Evolutionary conservation across 2,113 vertebrate species (phyloP), one percentile per base, ranked within the genome.

Genomic region (Sporophila hypoxantha): DNA sequence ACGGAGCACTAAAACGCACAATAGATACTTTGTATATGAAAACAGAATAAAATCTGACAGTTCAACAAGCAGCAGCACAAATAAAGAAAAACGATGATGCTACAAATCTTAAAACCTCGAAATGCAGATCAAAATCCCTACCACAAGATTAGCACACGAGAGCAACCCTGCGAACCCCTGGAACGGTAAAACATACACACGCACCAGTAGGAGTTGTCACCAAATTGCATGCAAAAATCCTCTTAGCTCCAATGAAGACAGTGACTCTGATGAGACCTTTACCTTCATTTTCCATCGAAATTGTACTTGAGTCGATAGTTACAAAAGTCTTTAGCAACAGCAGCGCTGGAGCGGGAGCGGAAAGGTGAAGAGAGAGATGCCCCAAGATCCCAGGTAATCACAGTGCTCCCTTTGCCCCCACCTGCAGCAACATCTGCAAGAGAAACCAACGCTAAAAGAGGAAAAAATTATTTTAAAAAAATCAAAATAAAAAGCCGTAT

Each of bases 271-370:
- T 46, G 92, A 93, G 88, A 78, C 94, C 91, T 97, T 97, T 97
- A 97, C 97, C 97, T 97, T 97, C 97, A 97, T 97, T 90, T 97
- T 97, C 97, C 97, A 97, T 97, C 85, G 97, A 97, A 96, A 96
- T 95, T 70, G 95, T 88, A 94, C 96, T 93, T 87, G 95, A 93
- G 94, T 87, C 94, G 97, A 93, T 84, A 96, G 95, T 94, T 95
- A 87, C 52, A 96, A 93, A 94, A 97, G 92, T 95, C 96, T 96
- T 95, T 95, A 95, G 95, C 90, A 86, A 87, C 94, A 91, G 96
- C 96, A 92, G 94, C 95, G 13, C 92, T 26, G 91, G 84, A 86
- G 88, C 22, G 21, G 91, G 87, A 95, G 85, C 95, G 75, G 96
- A 93, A 90, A 92, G 89, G 61, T 62, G 88, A 80, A 75, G 94